A percentile compares a stretch with the other conserved stretches of the same genome.
phyloP scores from a whole-genome alignment of 2,797 vertebrate genomes.

The Eurystomus glaucurus region DNA sequence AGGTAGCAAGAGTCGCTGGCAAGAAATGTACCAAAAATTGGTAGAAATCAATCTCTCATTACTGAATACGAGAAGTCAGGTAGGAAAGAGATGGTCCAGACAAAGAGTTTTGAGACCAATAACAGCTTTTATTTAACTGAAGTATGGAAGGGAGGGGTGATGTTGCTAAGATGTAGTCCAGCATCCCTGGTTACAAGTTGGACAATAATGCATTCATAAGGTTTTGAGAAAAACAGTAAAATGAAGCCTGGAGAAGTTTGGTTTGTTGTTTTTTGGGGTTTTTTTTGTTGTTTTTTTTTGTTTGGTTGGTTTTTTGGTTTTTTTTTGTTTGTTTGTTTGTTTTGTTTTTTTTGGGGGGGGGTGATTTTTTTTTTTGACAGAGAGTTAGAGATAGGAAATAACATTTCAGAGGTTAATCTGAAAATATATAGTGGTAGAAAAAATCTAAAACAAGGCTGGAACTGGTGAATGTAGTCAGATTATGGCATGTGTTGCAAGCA shows the following conservation, averaged over 20 bases:
- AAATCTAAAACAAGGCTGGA: background rate
- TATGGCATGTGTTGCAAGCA: background rate
- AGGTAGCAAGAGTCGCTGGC: background rate
- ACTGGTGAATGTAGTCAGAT: background rate
- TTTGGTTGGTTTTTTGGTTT: background rate
- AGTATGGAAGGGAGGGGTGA: background rate
- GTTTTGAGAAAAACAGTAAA: background rate
- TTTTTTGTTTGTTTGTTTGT: background rate
- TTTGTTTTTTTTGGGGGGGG: rapidly evolving
- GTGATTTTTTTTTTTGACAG: background rate
- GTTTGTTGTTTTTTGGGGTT: no score
- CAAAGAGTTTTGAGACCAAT: background rate
- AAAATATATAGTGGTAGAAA: background rate
- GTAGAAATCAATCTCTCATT: background rate
- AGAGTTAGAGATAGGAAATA: rapidly evolving
- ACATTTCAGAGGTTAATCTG: background rate
- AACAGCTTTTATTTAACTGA: background rate
- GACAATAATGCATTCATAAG: background rate
- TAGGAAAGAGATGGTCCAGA: background rate
- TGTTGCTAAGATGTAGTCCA: background rate
- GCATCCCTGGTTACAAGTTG: background rate
- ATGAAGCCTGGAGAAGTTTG: background rate
- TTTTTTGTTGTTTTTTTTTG: no score
- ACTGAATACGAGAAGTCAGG: background rate
- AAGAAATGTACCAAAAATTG: background rate